Conservation (phyloP, 2,797 vertebrate species). For the Buceros bicornis region DNA sequence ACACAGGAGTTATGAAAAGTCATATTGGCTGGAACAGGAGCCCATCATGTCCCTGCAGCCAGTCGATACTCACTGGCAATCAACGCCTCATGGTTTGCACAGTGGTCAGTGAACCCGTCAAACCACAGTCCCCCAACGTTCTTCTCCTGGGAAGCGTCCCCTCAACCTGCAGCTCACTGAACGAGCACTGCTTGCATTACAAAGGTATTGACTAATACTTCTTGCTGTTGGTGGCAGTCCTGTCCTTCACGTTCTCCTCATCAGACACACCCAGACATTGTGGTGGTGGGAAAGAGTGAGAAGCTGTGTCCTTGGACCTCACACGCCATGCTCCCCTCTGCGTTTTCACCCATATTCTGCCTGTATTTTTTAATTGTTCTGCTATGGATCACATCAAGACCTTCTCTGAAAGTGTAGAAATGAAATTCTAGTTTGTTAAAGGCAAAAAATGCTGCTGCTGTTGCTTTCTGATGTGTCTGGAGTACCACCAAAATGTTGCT, state of each 20-base stretch:
- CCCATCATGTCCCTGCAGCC: too few relatives aligned
- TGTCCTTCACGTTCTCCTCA: not conserved
- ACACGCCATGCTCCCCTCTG: not conserved
- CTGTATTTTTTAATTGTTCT: not conserved
- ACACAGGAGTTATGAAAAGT: too few relatives aligned
- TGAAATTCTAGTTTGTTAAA: not conserved
- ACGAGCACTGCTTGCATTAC: not conserved
- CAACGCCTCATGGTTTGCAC: accelerated
- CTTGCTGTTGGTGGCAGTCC: not conserved
- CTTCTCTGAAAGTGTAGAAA: not conserved
- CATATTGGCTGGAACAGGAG: too few relatives aligned
- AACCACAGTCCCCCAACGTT: accelerated
- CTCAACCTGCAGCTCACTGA: not conserved
- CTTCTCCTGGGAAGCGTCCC: not conserved
- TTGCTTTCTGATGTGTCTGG: not conserved
- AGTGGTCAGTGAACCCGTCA: not conserved
- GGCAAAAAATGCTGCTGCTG: not conserved
- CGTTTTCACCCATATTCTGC: not conserved
- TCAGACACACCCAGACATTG: not conserved
- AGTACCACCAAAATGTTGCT: not conserved
- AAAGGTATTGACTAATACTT: not conserved
- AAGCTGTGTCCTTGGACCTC: too few relatives aligned
- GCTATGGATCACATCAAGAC: not conserved
- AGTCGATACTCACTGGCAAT: too few relatives aligned
- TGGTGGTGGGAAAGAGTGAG: not conserved